A percentile compares a stretch with the other conserved stretches of the same genome.
Conservation (phyloP, 1,140 invertebrate genomes). For the Pentalonia nigronervosa region DNA sequence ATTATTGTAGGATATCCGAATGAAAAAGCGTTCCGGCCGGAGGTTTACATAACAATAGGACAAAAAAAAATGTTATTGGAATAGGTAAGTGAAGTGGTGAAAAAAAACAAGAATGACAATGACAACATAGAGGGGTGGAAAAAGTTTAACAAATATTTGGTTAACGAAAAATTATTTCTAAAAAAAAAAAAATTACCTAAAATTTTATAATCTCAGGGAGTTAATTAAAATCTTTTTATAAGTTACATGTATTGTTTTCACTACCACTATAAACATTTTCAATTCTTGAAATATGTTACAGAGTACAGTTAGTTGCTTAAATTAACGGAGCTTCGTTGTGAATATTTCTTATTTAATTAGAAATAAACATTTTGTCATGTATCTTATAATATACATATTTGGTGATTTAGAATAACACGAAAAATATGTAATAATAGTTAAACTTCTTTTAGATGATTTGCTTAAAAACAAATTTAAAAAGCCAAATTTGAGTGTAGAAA, state of each 20-base stretch:
- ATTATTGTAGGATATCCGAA: conserved; percentile 56
- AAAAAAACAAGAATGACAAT: conserved; percentile 20
- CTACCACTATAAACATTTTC: neutral
- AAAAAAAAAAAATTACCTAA: neutral
- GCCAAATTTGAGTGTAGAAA: neutral
- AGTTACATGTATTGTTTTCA: neutral
- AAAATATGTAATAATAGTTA: neutral
- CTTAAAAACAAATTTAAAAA: neutral
- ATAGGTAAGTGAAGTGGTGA: conserved; percentile 38
- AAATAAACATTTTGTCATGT: neutral
- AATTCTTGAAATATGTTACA: neutral
- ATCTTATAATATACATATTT: neutral
- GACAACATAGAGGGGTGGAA: neutral
- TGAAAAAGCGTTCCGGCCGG: conserved; percentile 41
- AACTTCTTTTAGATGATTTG: neutral
- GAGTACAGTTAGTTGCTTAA: neutral
- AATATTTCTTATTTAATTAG: neutral
- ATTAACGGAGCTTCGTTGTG: neutral
- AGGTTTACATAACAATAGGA: conserved; percentile 30
- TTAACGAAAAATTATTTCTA: neutral
- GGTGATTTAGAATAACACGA: neutral
- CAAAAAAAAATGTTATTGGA: conserved; percentile 34
- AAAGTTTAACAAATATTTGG: conserved; percentile 46
- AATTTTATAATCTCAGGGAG: neutral
- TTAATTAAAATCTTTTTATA: conserved; percentile 24